Evolutionary conservation across 2,888 invertebrate genomes (phyloP), one percentile per base, ranked within the genome.

Genomic region (Caenorhabditis angaria): DNA sequence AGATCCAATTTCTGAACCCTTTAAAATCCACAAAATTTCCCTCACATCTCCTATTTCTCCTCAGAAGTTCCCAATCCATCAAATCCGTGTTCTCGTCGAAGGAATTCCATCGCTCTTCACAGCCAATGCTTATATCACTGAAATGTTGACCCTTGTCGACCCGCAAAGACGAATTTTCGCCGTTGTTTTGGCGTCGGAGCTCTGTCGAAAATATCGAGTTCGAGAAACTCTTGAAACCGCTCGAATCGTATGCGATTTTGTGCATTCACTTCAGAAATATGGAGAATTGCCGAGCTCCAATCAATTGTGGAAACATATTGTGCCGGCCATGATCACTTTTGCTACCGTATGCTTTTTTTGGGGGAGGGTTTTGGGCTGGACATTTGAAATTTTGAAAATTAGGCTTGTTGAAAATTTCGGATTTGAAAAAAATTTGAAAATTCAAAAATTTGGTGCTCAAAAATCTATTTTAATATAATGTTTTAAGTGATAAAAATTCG

Each of bases 181-280:
- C 1, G 53, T 77, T 1, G 65, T 63, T 14, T 58, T 77, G 3
- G 70, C 71, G 8, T 70, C 74, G 4, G 64, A 70, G 18, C 50
- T 79, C 5, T 60, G 72, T 51, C 57, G 71, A 53, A 79, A 79
- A 51, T 79, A 79, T 35, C 76, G 77, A 2, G 70, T 79, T 12
- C 56, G 59, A 2, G 72, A 68, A 27, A 57, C 65, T 12, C 59
- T 65, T n/a, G 64, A 63, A 6, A 61, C 59, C 4, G 70, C 66
- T 1, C 68, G 75, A 12, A 28, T 35, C 18, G 68, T 70, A 3
- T 57, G 75, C 22, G 75, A 79, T 47, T 58, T 73, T 28, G 67
- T 79, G 5, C 63, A 75, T 28, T 65, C 79, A 0, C 64, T 79
- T 12, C 62, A 72, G 25, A 77, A 70, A 63, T 73, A 29, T 48